Evolutionary conservation across 2,113 vertebrate species (phyloP).

Genomic region (Hydrochoerus hydrochaeris): DNA sequence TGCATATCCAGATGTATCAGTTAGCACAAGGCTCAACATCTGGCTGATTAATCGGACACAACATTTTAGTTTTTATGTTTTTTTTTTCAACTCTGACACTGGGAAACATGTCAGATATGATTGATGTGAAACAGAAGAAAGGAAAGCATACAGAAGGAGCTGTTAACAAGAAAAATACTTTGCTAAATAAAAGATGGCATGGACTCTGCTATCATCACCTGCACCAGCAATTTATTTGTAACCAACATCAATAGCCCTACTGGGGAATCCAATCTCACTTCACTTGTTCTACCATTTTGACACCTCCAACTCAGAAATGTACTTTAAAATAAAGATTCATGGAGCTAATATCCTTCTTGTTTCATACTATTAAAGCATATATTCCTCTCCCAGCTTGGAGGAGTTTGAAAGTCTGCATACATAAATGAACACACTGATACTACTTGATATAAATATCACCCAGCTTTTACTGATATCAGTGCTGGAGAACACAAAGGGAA

Average conservation of each 20-base stretch:
- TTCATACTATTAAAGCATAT: constrained; percentile 67
- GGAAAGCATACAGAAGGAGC: constrained; percentile 76
- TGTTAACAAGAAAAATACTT: constrained; percentile 74
- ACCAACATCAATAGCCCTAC: constrained; percentile 71
- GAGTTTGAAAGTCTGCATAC: constrained; percentile 51
- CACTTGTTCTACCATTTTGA: constrained; percentile 75
- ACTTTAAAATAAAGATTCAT: constrained; percentile 82
- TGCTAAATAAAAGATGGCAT: constrained; percentile 80
- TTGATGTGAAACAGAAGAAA: constrained; percentile 81
- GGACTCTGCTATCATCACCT: constrained; percentile 70
- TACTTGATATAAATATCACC: constrained; percentile 60
- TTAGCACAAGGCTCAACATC: constrained; percentile 57
- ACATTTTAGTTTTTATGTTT: not conserved
- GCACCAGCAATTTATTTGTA: constrained; percentile 77
- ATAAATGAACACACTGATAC: constrained; percentile 62
- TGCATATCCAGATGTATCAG: constrained; percentile 47
- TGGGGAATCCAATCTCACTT: constrained; percentile 76
- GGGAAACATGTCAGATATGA: constrained; percentile 68
- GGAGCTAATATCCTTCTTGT: constrained; percentile 70
- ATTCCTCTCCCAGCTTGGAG: constrained; percentile 50
- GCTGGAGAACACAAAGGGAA: constrained; percentile 58
- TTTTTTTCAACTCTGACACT: constrained; percentile 37
- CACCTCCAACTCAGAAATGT: constrained; percentile 75
- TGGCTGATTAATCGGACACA: constrained; percentile 24
- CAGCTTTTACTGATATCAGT: constrained; percentile 39